Evolutionary conservation across 2,888 invertebrate genomes (phyloP), one percentile per base, ranked within the genome.

Genomic region (Stenurella melanura): DNA sequence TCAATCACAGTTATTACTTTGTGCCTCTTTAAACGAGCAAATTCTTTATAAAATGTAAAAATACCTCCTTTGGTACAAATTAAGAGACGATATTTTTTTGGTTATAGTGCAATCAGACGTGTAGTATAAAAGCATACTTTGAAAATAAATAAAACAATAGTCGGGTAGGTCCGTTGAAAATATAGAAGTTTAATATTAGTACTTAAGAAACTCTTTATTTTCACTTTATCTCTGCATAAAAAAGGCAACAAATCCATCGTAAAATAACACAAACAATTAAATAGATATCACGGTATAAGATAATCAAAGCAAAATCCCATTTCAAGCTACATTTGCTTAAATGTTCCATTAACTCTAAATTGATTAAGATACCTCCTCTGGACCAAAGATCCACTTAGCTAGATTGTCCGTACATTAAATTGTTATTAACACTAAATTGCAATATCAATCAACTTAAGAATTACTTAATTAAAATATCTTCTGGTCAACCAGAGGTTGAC

Each of bases 391-490:
- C 17, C 61, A 34, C 61, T 63, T 63, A 34, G 17, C 34, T 21
- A 30, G 64, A 64, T 64, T 42, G 64, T 30, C 12, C 42, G 64
- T 64, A 42, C 64, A 18, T 64, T 38, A 42, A 21, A 15, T 10
- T 18, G 42, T 38, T 42, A 64, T 64, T 21, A 64, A 64, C 64
- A 42, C 38, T 42, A 19, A 4, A 64, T 64, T 64, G 42, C 64
- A 19, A 42, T 12, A 64, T 50, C 42, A 42, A 69, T 38, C 19
- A 58, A 12, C n/a, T 50, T 50, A 50, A n/a, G 7, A 50, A 50
- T n/a, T 15, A 50, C 50, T 50, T 50, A 50, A 50, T 50, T 50
- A n/a, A 50, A 50, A n/a, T 50, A 50, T 0, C n/a, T n/a, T 4
- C 6, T 50, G 50, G 1, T 50, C 15, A 50, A 50, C 15, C 15